Evolutionary conservation across 2,113 vertebrate species (phyloP), one percentile per base, ranked within the genome.

Genomic region (Micronisus gabar): DNA sequence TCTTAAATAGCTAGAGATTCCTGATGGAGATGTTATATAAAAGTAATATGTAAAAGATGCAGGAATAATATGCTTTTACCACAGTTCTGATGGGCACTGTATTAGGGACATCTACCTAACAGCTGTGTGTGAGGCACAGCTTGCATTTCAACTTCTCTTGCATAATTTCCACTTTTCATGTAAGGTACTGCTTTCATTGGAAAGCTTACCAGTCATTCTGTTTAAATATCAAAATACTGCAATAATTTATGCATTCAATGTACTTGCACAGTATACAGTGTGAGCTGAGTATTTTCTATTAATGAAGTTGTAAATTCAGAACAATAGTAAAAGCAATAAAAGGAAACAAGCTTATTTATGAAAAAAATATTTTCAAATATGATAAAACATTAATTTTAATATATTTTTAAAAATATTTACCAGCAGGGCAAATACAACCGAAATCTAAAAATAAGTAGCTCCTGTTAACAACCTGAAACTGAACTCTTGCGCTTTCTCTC

Each of bases 211-310:
- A 62, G 27, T 63, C 2, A 19, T 66, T 55, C 26, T 62, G 45
- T 40, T 78, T 52, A 71, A 88, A 36, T 61, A 87, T 4, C 25
- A 91, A 95, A 88, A 81, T 61, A 29, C 29, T 80, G 16, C 22
- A 86, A 13, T 52, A 65, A 61, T 66, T 55, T 67, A n/a, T 11
- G 10, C 9, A 22, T 75, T 66, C 26, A 26, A 2, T 47, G 27
- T 34, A 63, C 18, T 11, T 47, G 11, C 13, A 88, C 5, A 62
- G 14, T 34, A 50, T 13, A 52, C 8, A 83, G 29, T 0, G 0
- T 9, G 10, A 95, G 9, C 11, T 15, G 7, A 40, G 7, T 72
- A 50, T 55, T 84, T 91, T 53, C 55, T 81, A 20, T 29, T 59
- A 75, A 58, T n/a, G 16, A 81, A 81, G 13, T 3, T 40, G 32